Conservation (phyloP, 2,113 vertebrate species). For the Dendropsophus ebraccatus region DNA sequence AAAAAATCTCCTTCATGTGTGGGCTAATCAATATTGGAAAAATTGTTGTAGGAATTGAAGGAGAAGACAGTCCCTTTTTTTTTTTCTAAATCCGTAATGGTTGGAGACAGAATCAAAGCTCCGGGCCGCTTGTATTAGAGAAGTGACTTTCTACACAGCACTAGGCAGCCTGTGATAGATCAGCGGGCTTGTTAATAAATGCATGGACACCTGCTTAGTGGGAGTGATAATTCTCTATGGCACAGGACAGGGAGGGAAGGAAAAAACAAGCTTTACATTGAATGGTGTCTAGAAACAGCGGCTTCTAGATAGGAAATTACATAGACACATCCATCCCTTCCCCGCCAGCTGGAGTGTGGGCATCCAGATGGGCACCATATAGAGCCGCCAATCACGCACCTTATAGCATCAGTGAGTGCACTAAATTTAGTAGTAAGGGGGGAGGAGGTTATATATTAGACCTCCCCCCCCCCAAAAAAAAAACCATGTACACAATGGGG, state of each 20-base stretch:
- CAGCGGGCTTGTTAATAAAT: slow-evolving; percentile 31
- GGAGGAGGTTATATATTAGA: too few relatives aligned
- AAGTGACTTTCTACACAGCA: neutral
- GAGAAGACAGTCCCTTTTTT: neutral
- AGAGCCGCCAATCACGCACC: too few relatives aligned
- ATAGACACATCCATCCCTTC: neutral
- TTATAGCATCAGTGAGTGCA: too few relatives aligned
- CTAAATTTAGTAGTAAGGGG: too few relatives aligned
- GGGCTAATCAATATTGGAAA: slow-evolving; percentile 17
- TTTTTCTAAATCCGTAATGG: slow-evolving; percentile 1
- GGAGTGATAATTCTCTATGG: slow-evolving; percentile 29
- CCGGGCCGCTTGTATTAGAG: neutral
- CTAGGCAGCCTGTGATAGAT: slow-evolving; percentile 30
- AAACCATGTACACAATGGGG: too few relatives aligned
- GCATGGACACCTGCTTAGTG: slow-evolving; percentile 45
- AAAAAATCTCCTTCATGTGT: neutral
- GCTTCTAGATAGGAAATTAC: neutral
- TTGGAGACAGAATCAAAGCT: slow-evolving; percentile 22
- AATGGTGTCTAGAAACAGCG: neutral
- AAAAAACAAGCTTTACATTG: slow-evolving; percentile 44
- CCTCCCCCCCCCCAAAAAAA: too few relatives aligned
- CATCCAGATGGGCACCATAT: neutral
- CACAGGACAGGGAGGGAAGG: neutral
- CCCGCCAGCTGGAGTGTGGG: slow-evolving; percentile 22
- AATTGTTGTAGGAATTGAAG: neutral